Base-by-base conservation (phyloP, 2,113 vertebrate species). In the Phylloscopus trochilus region DNA sequence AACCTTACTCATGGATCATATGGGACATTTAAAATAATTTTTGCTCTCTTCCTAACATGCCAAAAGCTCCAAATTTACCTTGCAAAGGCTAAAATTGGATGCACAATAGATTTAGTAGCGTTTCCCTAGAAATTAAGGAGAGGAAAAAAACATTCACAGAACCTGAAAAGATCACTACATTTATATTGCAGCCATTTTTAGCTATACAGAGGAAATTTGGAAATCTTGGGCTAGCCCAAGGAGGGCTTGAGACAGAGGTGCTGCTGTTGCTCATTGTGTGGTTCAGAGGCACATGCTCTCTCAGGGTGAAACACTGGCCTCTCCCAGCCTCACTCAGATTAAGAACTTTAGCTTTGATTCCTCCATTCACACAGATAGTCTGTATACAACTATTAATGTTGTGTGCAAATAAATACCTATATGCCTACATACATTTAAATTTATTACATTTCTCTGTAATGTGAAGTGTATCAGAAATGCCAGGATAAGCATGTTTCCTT, bases 191-290 rank as follows among this genome's bases (percentile, higher is more conserved):
- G 66, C 8, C 19, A 13, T 51, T 90, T 81, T 64, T 51, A 41
- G 22, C 15, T 51, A 19, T 31, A 12, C 22, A 76, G n/a, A 53
- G 44, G 39, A 49, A 46, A 46, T 41, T 6, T 58, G 62, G 63
- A 67, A 30, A 10, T 22, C 33, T 18, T 72, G 52, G 31, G 21
- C 13, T 80, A 59, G 33, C 11, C 39, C 11, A 31, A 33, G 37
- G 21, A 47, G 6, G 3, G 43, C 12, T 75, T 63, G 41, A 69
- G 41, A 16, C 35, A 51, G 44, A 90, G 17, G 7, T 43, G 37
- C 15, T 79, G 52, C 37, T 78, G 0, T 31, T 64, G 12, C 14
- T 79, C 2, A 4, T 56, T 0, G 1, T 8, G 30, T 47, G 14
- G 8, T 35, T 37, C 56, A 41, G 46, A 20, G n/a, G 8, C 75